A percentile compares a stretch with the other conserved stretches of the same genome.
Conservation (phyloP, 2,797 vertebrate genomes). For the Trachurus trachurus region DNA sequence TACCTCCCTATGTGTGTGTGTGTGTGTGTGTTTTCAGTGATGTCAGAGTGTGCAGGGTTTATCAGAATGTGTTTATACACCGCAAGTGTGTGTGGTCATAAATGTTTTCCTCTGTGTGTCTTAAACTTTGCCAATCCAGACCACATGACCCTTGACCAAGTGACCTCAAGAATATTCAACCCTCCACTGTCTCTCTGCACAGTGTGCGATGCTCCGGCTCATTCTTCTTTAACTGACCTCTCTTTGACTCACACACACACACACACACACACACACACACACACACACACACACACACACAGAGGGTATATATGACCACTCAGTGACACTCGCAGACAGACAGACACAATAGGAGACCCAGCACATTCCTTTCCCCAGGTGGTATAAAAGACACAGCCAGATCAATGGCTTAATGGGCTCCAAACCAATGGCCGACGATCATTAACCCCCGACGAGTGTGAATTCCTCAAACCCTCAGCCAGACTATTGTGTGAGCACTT, state of each 20-base stretch:
- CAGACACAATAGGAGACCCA: conserved; percentile 68
- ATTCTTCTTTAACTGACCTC: conserved; percentile 67
- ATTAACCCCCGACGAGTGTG: conserved; percentile 73
- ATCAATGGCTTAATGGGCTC: conserved; percentile 76
- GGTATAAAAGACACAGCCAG: conserved; percentile 70
- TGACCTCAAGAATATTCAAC: conserved; percentile 56
- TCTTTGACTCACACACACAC: conserved; percentile 61
- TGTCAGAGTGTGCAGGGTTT: background rate
- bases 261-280: conserved; percentile 49
- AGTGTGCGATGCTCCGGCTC: conserved; percentile 52
- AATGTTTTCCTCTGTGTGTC: background rate
- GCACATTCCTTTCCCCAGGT: conserved; percentile 80
- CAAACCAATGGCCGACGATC: conserved; percentile 64
- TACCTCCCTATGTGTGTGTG: background rate
- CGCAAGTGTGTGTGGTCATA: background rate
- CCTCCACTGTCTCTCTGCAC: conserved; percentile 54
- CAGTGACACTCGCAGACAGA: conserved; percentile 60
- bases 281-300: conserved; percentile 52
- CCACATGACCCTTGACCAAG: conserved; percentile 57
- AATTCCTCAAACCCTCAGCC: conserved; percentile 48
- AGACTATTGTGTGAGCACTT: conserved; percentile 65
- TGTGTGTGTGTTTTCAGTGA: too few relatives aligned
- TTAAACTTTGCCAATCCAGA: conserved; percentile 11
- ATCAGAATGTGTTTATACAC: background rate
- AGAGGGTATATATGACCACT: conserved; percentile 57